These are phyloP conservation scores for Taenioides sp. DNA, from an alignment of 2,797 vertebrate genomes.

Conservation along the genomic window DNA sequence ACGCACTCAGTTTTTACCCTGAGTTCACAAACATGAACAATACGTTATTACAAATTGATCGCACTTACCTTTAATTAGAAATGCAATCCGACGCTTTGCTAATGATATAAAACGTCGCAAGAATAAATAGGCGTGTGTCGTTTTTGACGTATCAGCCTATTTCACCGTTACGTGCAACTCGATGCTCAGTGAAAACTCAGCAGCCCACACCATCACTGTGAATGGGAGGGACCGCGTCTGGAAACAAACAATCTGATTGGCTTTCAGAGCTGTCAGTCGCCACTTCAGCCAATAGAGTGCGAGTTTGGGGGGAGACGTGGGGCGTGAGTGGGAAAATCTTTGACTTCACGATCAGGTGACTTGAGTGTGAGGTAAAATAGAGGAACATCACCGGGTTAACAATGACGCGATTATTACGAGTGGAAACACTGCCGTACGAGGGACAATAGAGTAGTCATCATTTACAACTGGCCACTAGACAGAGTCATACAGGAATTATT, in stretches of 20 bases:
- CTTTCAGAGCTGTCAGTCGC: background rate
- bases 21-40: slow-evolving; percentile 23
- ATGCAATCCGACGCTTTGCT: background rate
- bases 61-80: slow-evolving; percentile 48
- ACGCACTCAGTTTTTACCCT: slow-evolving; percentile 14
- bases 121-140: background rate
- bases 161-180: slow-evolving; percentile 45
- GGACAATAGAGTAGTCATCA: slow-evolving; percentile 30
- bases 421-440: background rate
- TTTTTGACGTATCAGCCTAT: background rate
- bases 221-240: background rate
- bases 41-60: background rate
- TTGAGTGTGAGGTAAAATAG: slow-evolving; percentile 29
- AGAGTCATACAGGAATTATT: background rate
- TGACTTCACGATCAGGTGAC: slow-evolving; percentile 52
- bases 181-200: slow-evolving; percentile 6
- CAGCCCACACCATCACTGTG: slow-evolving; percentile 16
- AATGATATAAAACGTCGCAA: background rate
- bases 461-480: background rate
- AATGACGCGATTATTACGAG: slow-evolving; percentile 2
- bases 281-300: slow-evolving; percentile 31
- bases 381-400: background rate
- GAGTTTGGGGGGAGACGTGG: background rate
- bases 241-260: slow-evolving; percentile 41
- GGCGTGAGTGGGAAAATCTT: background rate